Conservation (phyloP, 2,888 invertebrate species). For the Ectobius pallidus region DNA sequence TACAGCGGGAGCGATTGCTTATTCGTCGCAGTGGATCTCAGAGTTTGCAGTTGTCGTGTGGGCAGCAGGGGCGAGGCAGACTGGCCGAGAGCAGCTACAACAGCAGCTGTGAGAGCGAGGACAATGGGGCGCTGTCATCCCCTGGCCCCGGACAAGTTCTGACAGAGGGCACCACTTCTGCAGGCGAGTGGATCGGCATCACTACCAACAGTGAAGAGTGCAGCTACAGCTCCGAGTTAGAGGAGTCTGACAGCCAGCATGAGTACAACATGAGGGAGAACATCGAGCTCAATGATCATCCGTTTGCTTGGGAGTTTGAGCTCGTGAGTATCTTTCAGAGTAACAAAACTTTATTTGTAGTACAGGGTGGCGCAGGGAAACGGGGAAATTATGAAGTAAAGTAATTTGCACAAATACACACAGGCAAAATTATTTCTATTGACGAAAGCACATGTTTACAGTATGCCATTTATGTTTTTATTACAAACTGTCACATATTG, state of each 20-base stretch:
- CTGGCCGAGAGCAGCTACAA: slow-evolving; percentile 49
- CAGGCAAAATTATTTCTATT: too few relatives aligned
- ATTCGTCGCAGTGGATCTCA: slow-evolving; percentile 45
- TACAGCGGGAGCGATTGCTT: slow-evolving; percentile 41
- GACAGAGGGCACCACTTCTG: slow-evolving; percentile 65
- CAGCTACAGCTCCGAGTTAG: slow-evolving; percentile 80
- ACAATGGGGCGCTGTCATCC: slow-evolving; percentile 64
- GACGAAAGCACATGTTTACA: too few relatives aligned
- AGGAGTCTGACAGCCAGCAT: slow-evolving; percentile 64
- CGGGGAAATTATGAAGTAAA: too few relatives aligned
- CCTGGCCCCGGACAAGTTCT: slow-evolving; percentile 61
- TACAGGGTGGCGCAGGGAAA: too few relatives aligned
- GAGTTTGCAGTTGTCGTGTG: slow-evolving; percentile 15
- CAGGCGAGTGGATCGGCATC: slow-evolving; percentile 87
- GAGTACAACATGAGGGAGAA: slow-evolving; percentile 53
- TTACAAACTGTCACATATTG: too few relatives aligned
- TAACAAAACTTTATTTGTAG: too few relatives aligned
- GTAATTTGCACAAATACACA: too few relatives aligned
- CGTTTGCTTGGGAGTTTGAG: slow-evolving; percentile 62
- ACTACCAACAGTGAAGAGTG: slow-evolving; percentile 89
- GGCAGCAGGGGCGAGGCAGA: background rate
- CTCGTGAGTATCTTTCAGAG: slow-evolving; percentile 26
- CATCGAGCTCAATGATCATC: slow-evolving; percentile 58
- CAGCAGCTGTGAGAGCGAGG: slow-evolving; percentile 62
- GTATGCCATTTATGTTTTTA: too few relatives aligned